phyloP scores from a whole-genome alignment of 2,113 vertebrate genomes.

The Hydrochoerus hydrochaeris region DNA sequence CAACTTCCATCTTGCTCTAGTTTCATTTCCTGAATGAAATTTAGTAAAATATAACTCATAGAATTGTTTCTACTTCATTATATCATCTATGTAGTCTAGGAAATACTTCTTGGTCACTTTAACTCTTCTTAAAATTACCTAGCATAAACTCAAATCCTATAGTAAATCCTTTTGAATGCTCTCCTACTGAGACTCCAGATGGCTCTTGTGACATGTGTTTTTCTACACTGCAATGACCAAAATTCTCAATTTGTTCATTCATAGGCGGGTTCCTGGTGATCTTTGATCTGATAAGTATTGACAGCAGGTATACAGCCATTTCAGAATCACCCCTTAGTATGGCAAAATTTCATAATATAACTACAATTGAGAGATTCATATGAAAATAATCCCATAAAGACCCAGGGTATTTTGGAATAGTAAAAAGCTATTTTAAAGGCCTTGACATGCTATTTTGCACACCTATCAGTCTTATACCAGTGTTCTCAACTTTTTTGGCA shows the following conservation, averaged over 20 bases:
- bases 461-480: background rate
- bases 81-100: background rate
- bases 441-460: background rate
- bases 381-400: background rate
- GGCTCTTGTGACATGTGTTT: background rate
- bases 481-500: background rate
- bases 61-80: background rate
- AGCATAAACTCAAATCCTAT: background rate
- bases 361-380: background rate
- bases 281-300: background rate
- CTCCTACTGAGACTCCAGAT: background rate
- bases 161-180: background rate
- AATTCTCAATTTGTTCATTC: background rate
- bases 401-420: background rate
- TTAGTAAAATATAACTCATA: background rate
- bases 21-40: background rate
- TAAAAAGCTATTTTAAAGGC: background rate
- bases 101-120: background rate
- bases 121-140: background rate
- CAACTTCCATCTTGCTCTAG: background rate
- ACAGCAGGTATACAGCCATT: constrained; percentile 37
- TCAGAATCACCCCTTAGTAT: constrained; percentile 5
- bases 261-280: background rate
- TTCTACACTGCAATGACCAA: background rate
- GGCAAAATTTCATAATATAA: background rate